Conservation (phyloP, 2,113 vertebrate genomes). For the Tretioscincus oriximinensis region DNA sequence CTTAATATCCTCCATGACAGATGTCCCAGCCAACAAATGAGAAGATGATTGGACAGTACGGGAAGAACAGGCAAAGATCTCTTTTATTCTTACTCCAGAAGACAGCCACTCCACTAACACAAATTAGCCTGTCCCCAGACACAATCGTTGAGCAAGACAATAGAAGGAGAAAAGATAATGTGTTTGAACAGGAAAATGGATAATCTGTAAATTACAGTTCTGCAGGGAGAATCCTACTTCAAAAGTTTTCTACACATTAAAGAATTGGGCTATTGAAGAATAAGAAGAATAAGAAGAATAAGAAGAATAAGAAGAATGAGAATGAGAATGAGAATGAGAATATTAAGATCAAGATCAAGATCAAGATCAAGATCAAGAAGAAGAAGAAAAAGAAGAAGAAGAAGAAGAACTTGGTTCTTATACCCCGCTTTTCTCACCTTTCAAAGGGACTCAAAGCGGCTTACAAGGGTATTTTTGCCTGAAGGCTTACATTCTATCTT, state of each 20-base stretch:
- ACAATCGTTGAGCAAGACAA: slow-evolving; percentile 11
- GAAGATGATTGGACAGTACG: not conserved
- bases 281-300: too few species aligned
- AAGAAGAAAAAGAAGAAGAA: too few species aligned
- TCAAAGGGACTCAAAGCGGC: too few species aligned
- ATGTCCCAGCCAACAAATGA: slow-evolving; percentile 3
- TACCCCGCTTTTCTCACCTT: too few species aligned
- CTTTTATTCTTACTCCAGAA: slow-evolving; percentile 3
- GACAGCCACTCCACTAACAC: not conserved
- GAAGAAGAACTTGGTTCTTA: too few species aligned
- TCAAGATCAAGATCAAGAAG: too few species aligned
- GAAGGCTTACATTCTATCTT: too few species aligned
- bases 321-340: too few species aligned
- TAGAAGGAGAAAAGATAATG: not conserved
- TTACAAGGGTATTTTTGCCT: too few species aligned
- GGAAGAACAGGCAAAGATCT: not conserved
- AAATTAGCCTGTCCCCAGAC: not conserved
- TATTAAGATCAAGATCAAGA: too few species aligned
- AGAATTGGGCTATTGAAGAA: not conserved
- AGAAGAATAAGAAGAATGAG: too few species aligned
- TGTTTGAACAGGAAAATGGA: not conserved
- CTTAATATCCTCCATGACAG: not conserved
- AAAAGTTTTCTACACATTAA: accelerated
- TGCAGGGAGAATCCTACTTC: not conserved
- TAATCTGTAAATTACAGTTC: slow-evolving; percentile 21